Evolutionary conservation across 2,113 vertebrate species (phyloP), one percentile per base, ranked within the genome.

Genomic region (Mugil cephalus): DNA sequence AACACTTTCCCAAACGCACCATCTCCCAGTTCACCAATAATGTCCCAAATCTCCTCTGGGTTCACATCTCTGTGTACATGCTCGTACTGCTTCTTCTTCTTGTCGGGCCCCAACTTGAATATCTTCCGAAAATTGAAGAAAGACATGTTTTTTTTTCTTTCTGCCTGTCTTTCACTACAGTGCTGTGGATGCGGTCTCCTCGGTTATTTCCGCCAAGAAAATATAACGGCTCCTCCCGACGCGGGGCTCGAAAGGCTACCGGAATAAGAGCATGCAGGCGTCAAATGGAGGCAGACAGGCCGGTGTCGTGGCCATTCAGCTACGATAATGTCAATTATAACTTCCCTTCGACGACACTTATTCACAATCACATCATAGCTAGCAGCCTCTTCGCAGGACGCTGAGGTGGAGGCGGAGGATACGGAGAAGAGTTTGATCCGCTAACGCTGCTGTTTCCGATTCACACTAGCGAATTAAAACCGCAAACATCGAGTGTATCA

Each of bases 121-220:
- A 99, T 99, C 91, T 97, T 99, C 2, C 97, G 95, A 91, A 99
- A 98, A 96, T 99, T 99, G 84, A 99, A 99, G 93, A 99, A 99
- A 30, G 98, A 98, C 98, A 99, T 99, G 21, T 89, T 91, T 42
- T 12, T 46, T 53, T 90, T 91, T 18, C 7, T 39, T 36, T 7
- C 35, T 51, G 6, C 15, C 45, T 45, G 69, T 30, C n/a, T n/a
- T n/a, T n/a, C 64, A 62, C 48, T 74, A 60, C 65, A 19, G 38
- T 1, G 69, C 52, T 6, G 82, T 42, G 42, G 77, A 83, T 68
- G 73, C 47, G 65, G 66, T 58, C n/a, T 77, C 15, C 67, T 66
- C 59, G 40, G 53, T 76, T 82, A 75, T 91, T 86, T 89, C 88
- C 83, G 87, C 87, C 78, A 65, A 69, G 66, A 79, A 69, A 72